phyloP scores from a whole-genome alignment of 2,797 vertebrate species.

The Coracias cyanogaster region DNA sequence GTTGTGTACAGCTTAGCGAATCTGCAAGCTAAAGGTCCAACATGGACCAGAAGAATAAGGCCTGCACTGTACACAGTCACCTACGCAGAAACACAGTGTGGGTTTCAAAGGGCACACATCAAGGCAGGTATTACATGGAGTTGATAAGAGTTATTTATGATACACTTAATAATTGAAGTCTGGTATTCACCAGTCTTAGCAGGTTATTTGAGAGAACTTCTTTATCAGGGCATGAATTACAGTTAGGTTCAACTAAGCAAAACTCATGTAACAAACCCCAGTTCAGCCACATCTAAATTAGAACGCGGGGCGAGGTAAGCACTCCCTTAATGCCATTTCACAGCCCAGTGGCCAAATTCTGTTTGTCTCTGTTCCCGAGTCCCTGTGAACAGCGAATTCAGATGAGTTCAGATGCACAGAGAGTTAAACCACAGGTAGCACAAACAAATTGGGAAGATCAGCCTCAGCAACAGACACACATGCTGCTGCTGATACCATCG shows the following conservation, averaged over 20 bases:
- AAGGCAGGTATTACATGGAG: background rate
- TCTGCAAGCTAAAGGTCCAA: background rate
- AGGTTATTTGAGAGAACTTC: background rate
- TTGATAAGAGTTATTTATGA: background rate
- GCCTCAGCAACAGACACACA: fast-evolving
- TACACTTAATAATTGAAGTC: background rate
- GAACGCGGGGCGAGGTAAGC: background rate
- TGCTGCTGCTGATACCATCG: background rate
- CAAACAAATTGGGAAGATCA: background rate
- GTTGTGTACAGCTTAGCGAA: background rate
- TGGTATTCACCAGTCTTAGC: background rate
- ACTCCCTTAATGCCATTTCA: background rate
- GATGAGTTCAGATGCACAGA: background rate
- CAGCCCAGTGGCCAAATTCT: background rate
- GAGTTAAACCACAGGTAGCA: background rate
- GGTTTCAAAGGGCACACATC: background rate
- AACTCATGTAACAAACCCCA: background rate
- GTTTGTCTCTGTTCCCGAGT: background rate
- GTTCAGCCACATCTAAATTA: background rate
- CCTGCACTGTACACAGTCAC: fast-evolving
- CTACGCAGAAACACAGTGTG: fast-evolving
- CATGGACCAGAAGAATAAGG: fast-evolving
- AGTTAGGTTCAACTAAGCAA: background rate
- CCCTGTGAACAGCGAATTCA: background rate
- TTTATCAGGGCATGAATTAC: background rate